Conservation (phyloP, 1,140 invertebrate species). For the Drosophila persimilis region DNA sequence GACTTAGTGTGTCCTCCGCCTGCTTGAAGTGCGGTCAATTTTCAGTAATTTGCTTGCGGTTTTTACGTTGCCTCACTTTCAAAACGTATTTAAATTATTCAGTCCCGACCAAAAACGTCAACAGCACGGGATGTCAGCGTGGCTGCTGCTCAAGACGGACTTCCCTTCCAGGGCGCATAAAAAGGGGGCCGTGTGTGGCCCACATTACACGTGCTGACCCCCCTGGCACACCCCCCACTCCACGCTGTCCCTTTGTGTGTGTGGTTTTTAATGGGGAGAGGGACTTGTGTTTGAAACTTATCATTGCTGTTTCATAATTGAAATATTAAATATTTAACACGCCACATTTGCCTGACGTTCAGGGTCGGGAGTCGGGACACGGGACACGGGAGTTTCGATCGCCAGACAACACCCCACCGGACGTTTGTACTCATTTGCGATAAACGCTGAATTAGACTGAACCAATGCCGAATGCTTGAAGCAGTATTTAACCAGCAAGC, state of each 20-base stretch:
- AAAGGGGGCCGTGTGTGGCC: slow-evolving; percentile 26
- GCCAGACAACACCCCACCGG: no score
- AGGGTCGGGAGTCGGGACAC: no score
- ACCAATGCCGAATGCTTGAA: no score
- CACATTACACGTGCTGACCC: slow-evolving; percentile 51
- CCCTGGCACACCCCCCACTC: slow-evolving; percentile 23
- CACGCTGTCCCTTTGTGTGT: slow-evolving; percentile 8
- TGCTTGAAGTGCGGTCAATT: slow-evolving; percentile 72
- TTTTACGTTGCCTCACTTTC: slow-evolving; percentile 62
- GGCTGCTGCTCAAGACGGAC: slow-evolving; percentile 61
- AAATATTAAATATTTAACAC: slow-evolving; percentile 72
- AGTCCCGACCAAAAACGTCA: slow-evolving; percentile 26
- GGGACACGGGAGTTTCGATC: background rate
- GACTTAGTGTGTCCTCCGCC: slow-evolving; percentile 12
- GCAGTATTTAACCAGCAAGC: no score
- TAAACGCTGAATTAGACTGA: no score
- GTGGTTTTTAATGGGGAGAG: background rate
- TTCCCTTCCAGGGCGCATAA: slow-evolving; percentile 30
- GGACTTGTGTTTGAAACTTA: slow-evolving; percentile 49
- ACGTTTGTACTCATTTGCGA: no score
- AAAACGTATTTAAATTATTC: slow-evolving; percentile 68
- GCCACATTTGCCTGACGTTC: slow-evolving; percentile 35
- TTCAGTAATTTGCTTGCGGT: slow-evolving; percentile 67
- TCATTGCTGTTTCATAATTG: slow-evolving; percentile 72
- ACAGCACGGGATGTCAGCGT: background rate